These are phyloP conservation scores for Siderastrea radians DNA, from an alignment of 92 coral and sea anemone genomes.

Conservation along the genomic window DNA sequence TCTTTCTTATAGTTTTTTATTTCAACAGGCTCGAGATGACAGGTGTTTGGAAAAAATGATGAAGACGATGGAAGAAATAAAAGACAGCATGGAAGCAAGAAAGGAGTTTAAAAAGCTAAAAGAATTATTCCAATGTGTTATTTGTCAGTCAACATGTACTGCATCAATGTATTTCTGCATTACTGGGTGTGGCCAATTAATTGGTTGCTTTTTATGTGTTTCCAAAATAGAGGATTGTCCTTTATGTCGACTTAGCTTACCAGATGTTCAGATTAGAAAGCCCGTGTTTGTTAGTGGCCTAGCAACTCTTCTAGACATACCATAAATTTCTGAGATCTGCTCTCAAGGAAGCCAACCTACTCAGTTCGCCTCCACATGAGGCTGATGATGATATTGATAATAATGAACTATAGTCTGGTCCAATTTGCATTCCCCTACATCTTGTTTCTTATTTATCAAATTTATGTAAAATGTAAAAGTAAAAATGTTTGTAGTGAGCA, in stretches of 20 bases:
- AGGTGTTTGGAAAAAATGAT: not conserved
- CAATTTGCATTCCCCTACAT: not conserved
- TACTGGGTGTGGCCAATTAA: too few relatives aligned
- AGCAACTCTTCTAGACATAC: not conserved
- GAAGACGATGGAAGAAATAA: not conserved
- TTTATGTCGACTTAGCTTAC: slow-evolving; percentile 14
- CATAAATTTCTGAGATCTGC: slow-evolving; percentile 20
- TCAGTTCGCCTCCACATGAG: not conserved
- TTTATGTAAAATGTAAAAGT: not conserved
- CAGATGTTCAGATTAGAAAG: slow-evolving; percentile 9
- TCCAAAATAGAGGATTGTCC: slow-evolving; percentile 33
- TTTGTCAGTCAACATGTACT: too few relatives aligned
- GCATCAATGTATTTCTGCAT: too few relatives aligned
- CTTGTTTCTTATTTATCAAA: not conserved
- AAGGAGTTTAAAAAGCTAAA: too few relatives aligned
- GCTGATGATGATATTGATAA: not conserved
- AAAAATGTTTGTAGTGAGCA: not conserved
- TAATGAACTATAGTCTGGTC: not conserved
- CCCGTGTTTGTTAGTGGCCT: slow-evolving; percentile 34
- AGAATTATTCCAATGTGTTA: too few relatives aligned
- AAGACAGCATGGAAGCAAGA: too few relatives aligned
- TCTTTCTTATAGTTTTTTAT: too few relatives aligned
- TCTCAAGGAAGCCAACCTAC: slow-evolving; percentile 1
- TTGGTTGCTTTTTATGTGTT: too few relatives aligned
- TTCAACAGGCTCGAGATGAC: slow-evolving; percentile 4